These are phyloP conservation scores for Megastigmus dorsalis DNA, from an alignment of 2,888 invertebrate genomes.

Conservation along the genomic window DNA sequence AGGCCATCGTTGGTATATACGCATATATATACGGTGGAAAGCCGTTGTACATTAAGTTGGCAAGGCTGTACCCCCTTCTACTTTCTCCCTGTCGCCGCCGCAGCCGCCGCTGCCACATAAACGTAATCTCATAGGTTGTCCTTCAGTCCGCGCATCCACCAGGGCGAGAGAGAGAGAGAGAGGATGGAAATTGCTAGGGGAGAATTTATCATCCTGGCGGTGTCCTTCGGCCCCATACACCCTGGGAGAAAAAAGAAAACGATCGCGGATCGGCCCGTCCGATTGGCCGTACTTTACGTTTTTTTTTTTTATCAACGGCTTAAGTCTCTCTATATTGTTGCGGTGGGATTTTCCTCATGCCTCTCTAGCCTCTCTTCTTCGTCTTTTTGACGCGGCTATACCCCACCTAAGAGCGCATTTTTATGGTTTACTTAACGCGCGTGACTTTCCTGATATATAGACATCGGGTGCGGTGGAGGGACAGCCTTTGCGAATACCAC, in stretches of 20 bases:
- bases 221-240: too few species aligned
- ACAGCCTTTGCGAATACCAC: neutral
- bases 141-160: neutral
- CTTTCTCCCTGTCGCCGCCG: too few species aligned
- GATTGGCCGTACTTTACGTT: conserved; percentile 5
- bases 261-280: neutral
- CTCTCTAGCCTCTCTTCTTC: neutral
- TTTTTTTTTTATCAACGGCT: conserved; percentile 10
- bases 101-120: too few species aligned
- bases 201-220: conserved; percentile 26
- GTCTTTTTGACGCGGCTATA: neutral
- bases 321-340: neutral
- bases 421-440: conserved; percentile 22
- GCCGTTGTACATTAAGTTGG: conserved; percentile 10
- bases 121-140: conserved; percentile 39
- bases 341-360: too few species aligned
- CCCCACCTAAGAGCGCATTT: neutral
- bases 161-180: neutral
- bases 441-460: neutral
- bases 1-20: neutral
- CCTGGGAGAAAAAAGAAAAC: too few species aligned
- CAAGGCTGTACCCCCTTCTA: neutral
- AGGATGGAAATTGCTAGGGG: conserved; percentile 31
- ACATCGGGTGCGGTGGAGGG: too few species aligned
- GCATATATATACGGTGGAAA: neutral